phyloP scores from a whole-genome alignment of 2,888 invertebrate species.

The Unio pictorum region DNA sequence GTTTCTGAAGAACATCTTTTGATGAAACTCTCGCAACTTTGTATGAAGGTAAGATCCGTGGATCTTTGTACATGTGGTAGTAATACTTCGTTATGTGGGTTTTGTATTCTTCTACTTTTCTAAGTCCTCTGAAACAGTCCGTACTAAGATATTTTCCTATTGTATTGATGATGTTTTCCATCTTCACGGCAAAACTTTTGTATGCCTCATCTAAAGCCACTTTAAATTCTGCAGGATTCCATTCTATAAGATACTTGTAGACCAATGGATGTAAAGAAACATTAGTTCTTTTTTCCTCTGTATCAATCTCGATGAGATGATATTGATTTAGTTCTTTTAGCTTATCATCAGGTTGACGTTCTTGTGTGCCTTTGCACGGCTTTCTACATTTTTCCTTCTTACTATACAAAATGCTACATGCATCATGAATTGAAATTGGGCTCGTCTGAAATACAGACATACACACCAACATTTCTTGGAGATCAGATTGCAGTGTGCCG shows the following conservation, averaged over 20 bases:
- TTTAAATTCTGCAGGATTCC: constrained; percentile 9
- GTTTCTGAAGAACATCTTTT: constrained; percentile 19
- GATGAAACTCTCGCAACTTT: constrained; percentile 6
- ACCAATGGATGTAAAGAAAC: constrained; percentile 30
- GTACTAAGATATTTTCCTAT: constrained; percentile 15
- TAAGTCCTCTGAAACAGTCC: constrained; percentile 20
- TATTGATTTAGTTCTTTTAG: constrained; percentile 8
- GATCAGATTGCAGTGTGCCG: constrained; percentile 3
- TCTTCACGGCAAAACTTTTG: constrained; percentile 19
- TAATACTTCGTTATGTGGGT: constrained; percentile 24
- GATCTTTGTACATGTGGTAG: constrained; percentile 13
- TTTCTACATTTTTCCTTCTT: not conserved
- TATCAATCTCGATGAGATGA: not conserved
- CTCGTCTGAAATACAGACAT: constrained; percentile 24
- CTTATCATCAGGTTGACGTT: constrained; percentile 3
- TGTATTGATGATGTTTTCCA: constrained; percentile 14
- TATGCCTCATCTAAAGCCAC: constrained; percentile 7
- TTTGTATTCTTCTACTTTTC: constrained; percentile 15
- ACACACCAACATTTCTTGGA: constrained; percentile 8
- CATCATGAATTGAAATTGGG: constrained; percentile 10
- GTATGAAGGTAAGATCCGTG: constrained; percentile 10
- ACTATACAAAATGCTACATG: constrained; percentile 3
- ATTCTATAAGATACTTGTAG: constrained; percentile 20
- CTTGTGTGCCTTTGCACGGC: not conserved
- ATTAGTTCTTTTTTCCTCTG: constrained; percentile 2